A percentile compares a stretch with the other conserved stretches of the same genome.
Conservation (phyloP, 2,888 invertebrate species). For the Agrotis clavis region DNA sequence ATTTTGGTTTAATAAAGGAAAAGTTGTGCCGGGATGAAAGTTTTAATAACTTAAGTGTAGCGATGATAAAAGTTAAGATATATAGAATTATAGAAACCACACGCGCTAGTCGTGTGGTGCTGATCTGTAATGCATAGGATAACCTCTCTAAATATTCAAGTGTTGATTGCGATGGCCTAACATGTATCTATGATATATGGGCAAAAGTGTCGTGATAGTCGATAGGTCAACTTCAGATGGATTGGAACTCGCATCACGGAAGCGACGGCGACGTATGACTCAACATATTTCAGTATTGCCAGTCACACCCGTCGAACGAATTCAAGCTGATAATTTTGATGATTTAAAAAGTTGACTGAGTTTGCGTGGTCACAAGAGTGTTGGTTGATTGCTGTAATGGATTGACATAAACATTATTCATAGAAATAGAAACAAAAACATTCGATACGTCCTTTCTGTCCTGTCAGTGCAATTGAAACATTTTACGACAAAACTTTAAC, state of each 20-base stretch:
- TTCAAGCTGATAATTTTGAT: slow-evolving; percentile 5
- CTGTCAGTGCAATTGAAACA: not conserved
- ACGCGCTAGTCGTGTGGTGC: slow-evolving; percentile 26
- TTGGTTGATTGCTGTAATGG: not conserved
- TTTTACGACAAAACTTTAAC: slow-evolving; percentile 8
- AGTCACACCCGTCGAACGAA: slow-evolving; percentile 27
- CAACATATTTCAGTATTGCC: slow-evolving; percentile 9
- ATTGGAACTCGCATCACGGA: slow-evolving; percentile 19
- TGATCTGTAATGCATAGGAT: slow-evolving; percentile 53
- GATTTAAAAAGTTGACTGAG: not conserved
- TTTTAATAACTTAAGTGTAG: slow-evolving; percentile 17
- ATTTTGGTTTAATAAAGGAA: slow-evolving; percentile 9
- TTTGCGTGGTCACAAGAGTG: no score
- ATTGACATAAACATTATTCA: not conserved
- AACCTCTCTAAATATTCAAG: slow-evolving; percentile 48
- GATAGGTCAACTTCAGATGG: slow-evolving; percentile 29
- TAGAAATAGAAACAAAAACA: not conserved
- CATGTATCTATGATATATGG: slow-evolving; percentile 20
- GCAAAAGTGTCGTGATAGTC: slow-evolving; percentile 15
- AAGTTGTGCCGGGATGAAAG: not conserved
- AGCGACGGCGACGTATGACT: slow-evolving; percentile 14
- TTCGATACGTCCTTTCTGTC: not conserved
- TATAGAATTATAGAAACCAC: not conserved
- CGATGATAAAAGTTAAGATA: slow-evolving; percentile 12
- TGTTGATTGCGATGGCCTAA: slow-evolving; percentile 41